A percentile compares a stretch with the other conserved stretches of the same genome.
phyloP scores from a whole-genome alignment of 2,113 vertebrate species.

The Dasypus novemcinctus region DNA sequence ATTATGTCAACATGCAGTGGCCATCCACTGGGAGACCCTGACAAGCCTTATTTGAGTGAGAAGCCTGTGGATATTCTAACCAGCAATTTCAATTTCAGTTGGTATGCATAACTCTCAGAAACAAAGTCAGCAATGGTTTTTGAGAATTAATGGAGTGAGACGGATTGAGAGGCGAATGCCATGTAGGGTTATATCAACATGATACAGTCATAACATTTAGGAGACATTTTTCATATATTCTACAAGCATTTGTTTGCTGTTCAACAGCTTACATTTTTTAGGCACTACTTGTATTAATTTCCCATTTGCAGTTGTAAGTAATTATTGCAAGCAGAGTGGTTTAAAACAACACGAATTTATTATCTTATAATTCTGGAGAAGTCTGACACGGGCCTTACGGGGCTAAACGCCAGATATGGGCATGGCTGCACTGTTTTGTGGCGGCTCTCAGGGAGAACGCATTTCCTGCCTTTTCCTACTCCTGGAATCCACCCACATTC shows the following conservation, averaged over 20 bases:
- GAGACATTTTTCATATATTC: not conserved
- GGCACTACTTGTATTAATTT: not conserved
- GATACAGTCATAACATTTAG: not conserved
- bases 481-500: not conserved
- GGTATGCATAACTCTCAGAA: not conserved
- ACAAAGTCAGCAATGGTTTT: not conserved
- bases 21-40: not conserved
- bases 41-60: not conserved
- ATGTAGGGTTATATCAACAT: rapidly evolving
- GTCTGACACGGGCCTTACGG: not conserved
- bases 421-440: not conserved
- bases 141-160: not conserved
- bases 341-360: not conserved
- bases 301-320: not conserved
- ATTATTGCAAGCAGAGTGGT: not conserved
- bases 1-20: not conserved
- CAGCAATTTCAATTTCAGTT: not conserved
- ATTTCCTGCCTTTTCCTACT: not conserved
- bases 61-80: not conserved
- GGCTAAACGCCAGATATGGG: not conserved
- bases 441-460: no score
- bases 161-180: not conserved
- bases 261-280: not conserved
- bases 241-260: not conserved
- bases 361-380: not conserved